These are phyloP conservation scores for Hemiscyllium ocellatum DNA, from an alignment of 2,113 vertebrate species.

Conservation along the genomic window DNA sequence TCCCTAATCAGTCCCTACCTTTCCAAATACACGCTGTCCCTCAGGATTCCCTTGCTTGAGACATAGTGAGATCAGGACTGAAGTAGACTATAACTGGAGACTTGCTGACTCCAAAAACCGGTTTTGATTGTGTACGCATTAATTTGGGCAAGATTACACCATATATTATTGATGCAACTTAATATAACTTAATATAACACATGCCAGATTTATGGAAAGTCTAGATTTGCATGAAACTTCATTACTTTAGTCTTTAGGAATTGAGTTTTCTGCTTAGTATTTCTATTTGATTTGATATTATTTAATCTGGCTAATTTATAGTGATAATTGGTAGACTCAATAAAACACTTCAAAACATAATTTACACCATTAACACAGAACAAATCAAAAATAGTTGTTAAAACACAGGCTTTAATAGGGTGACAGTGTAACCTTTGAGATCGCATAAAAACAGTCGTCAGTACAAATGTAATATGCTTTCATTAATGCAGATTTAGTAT, in stretches of 20 bases:
- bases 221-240: neutral
- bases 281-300: neutral
- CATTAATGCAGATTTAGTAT: neutral
- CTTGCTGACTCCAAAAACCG: neutral
- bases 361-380: neutral
- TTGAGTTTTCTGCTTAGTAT: neutral
- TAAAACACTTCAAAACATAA: neutral
- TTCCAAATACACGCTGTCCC: too few relatives aligned
- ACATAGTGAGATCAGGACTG: neutral
- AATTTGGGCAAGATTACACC: neutral
- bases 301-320: neutral
- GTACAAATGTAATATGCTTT: neutral
- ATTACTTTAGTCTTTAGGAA: neutral
- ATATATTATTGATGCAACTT: neutral
- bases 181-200: neutral
- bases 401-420: neutral
- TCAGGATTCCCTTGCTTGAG: neutral
- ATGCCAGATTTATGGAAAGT: neutral
- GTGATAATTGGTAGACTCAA: neutral
- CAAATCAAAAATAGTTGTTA: neutral
- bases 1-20: too few relatives aligned
- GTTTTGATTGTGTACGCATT: neutral
- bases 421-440: neutral
- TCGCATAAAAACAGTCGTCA: neutral
- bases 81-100: neutral